phyloP scores from a whole-genome alignment of 2,113 vertebrate genomes.

The Aegithalos caudatus region DNA sequence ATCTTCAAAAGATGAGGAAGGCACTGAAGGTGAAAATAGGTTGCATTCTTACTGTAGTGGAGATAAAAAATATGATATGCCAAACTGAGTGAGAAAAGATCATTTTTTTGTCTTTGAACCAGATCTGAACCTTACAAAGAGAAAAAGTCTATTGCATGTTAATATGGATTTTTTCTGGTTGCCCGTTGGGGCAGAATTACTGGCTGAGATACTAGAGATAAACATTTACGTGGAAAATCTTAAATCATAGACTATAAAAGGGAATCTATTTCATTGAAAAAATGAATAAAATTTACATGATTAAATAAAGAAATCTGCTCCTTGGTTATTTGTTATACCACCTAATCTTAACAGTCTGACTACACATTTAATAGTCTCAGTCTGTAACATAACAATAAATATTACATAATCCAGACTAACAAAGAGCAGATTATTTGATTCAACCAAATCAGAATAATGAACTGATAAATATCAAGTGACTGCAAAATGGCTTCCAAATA shows the following conservation, averaged over 20 bases:
- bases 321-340: background rate
- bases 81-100: background rate
- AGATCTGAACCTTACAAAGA: background rate
- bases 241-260: background rate
- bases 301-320: background rate
- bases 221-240: background rate
- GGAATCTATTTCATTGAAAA: background rate
- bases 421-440: background rate
- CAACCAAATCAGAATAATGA: background rate
- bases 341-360: background rate
- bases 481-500: background rate
- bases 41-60: background rate
- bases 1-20: background rate
- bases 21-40: background rate
- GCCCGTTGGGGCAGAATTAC: background rate
- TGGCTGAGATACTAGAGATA: background rate
- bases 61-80: background rate
- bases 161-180: background rate
- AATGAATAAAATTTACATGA: background rate
- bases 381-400: background rate
- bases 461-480: background rate
- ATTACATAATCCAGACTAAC: background rate
- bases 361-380: background rate
- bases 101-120: background rate
- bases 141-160: background rate